Conservation (phyloP, 2,797 vertebrate genomes). For the Paramormyrops hopkinsi region DNA sequence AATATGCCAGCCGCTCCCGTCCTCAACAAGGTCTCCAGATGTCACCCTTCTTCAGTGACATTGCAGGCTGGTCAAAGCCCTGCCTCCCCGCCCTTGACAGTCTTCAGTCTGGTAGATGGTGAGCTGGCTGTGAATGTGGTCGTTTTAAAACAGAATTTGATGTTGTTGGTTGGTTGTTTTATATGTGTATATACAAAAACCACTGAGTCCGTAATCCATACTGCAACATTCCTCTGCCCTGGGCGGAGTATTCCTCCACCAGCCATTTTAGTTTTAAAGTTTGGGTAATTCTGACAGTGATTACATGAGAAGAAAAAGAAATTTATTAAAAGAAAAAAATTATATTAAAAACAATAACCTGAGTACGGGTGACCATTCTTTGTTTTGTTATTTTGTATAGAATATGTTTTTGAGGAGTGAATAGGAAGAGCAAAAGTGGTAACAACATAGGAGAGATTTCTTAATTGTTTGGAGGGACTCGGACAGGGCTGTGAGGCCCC, state of each 20-base stretch:
- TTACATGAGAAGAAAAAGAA: slow-evolving; percentile 25
- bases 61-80: neutral
- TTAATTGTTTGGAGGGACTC: slow-evolving; percentile 40
- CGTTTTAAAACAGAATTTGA: slow-evolving; percentile 38
- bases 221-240: slow-evolving; percentile 74
- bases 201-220: slow-evolving; percentile 56
- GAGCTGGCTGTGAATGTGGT: slow-evolving; percentile 30
- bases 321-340: slow-evolving; percentile 45
- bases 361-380: slow-evolving; percentile 57
- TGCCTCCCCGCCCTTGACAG: neutral
- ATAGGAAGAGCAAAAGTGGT: slow-evolving; percentile 36
- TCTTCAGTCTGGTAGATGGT: slow-evolving; percentile 1
- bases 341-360: slow-evolving; percentile 50
- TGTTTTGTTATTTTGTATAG: slow-evolving; percentile 58
- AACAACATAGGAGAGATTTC: slow-evolving; percentile 47
- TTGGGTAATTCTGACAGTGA: slow-evolving; percentile 37
- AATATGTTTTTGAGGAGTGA: slow-evolving; percentile 48
- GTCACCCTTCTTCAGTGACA: neutral
- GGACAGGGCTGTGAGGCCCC: slow-evolving; percentile 22
- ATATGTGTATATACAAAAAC: slow-evolving; percentile 36
- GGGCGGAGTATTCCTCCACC: slow-evolving; percentile 41
- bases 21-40: neutral
- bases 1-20: slow-evolving; percentile 21
- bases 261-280: slow-evolving; percentile 46
- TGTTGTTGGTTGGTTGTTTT: slow-evolving; percentile 38